Base-by-base conservation (phyloP, 2,113 vertebrate genomes). In the Athene cunicularia region DNA sequence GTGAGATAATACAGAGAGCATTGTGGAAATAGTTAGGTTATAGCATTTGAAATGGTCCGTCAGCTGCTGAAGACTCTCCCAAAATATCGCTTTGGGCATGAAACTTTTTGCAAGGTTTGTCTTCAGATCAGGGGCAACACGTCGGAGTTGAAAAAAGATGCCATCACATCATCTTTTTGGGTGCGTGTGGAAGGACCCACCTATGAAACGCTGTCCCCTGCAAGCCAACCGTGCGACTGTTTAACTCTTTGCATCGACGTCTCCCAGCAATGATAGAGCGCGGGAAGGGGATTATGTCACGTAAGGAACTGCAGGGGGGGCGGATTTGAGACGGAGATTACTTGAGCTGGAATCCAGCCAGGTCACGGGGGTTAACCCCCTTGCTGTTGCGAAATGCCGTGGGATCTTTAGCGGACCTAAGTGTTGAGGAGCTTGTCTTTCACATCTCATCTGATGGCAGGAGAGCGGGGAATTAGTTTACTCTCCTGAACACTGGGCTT, bases 301-400 rank as follows among this genome's bases (percentile, higher is more conserved):
- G 2, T 16, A 1, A 20, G 75, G 71, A 83, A 22, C 59, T 8
- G 41, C 14, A 23, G 47, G 1, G 47, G 52, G 12, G 12, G 58
- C 14, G 58, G 71, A 84, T 77, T 50, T 81, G 20, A 67, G 85
- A 75, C 3, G 2, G 94, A 94, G 91, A 84, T 95, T n/a, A 83
- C 45, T 71, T 9, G 56, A 72, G 77, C 76, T 95, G 97, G 94
- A 94, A 84, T 33, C 37, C 26, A 14, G 73, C 95, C 97, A 91
- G 88, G 93, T 93, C 93, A 37, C 70, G 4, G 53, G 73, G 93
- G 90, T 95, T 82, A 95, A 95, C 91, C 86, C 89, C 86, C 30
- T 91, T 5, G 56, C 86, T 60, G 73, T 28, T 71, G 72, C 4
- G 16, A 64, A 95, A 62, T 62, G 93, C 93, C 0, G 1, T 67